Conservation (phyloP, 2,888 invertebrate genomes). For the Perizoma affinitatum region DNA sequence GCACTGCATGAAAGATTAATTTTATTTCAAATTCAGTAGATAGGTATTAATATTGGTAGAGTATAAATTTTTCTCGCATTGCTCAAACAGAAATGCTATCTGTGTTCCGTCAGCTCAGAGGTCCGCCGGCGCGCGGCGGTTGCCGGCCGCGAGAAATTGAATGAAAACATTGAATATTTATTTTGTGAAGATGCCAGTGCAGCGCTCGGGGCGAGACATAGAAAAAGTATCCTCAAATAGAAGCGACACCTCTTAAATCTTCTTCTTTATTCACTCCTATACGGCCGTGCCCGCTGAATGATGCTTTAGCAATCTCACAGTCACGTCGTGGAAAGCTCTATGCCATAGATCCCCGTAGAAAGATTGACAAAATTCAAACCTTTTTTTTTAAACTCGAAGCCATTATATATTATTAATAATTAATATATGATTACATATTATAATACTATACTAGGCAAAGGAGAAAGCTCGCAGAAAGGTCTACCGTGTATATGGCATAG, state of each 20-base stretch:
- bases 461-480: not conserved
- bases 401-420: too few species aligned
- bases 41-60: conserved; percentile 27
- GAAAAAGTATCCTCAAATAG: conserved; percentile 36
- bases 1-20: not conserved
- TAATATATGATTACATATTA: too few species aligned
- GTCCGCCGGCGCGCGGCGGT: conserved; percentile 34
- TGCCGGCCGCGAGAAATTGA: conserved; percentile 62
- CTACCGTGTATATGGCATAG: not conserved
- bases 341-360: not conserved
- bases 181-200: conserved; percentile 67
- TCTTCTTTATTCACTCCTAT: too few species aligned
- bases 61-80: conserved; percentile 35
- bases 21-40: conserved; percentile 20
- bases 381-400: too few species aligned
- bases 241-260: conserved; percentile 1
- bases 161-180: conserved; percentile 82
- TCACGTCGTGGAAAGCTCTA: not conserved
- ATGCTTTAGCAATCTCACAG: too few species aligned
- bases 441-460: too few species aligned
- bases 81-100: conserved; percentile 45
- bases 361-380: too few species aligned
- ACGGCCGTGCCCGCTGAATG: too few species aligned
- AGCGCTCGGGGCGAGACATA: conserved; percentile 45
- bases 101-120: conserved; percentile 49